phyloP scores from a whole-genome alignment of 53 echinoderm and acorn worm genomes.

The Holothuria leucospilota region DNA sequence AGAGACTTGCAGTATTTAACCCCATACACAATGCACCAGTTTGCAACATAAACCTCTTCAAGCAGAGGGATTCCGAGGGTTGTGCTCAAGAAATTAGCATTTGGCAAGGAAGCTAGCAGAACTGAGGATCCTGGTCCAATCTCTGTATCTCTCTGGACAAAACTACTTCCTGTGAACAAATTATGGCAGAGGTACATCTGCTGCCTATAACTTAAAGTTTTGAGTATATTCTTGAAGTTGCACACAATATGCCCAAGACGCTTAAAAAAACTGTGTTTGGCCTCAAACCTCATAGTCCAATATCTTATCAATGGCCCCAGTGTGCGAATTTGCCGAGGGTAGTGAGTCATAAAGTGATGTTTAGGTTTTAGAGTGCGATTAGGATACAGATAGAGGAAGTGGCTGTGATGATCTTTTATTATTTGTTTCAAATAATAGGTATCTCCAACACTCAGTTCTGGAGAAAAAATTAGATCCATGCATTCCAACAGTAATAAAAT shows the following conservation, averaged over 20 bases:
- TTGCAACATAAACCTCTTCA: conserved; percentile 67
- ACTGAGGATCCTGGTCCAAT: conserved; percentile 27
- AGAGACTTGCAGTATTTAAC: conserved; percentile 38
- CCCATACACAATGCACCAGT: conserved; percentile 50
- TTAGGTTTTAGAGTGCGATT: conserved; percentile 48
- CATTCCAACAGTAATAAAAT: conserved; percentile 47
- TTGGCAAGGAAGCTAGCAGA: conserved; percentile 15
- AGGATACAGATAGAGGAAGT: conserved; percentile 43
- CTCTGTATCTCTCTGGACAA: conserved; percentile 13
- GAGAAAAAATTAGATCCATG: conserved; percentile 58
- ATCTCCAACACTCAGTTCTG: neutral
- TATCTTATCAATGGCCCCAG: conserved; percentile 51
- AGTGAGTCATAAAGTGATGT: conserved; percentile 60
- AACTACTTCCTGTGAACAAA: neutral
- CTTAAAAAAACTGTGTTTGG: conserved; percentile 55
- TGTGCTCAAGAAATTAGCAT: conserved; percentile 5
- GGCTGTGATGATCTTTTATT: conserved; percentile 50
- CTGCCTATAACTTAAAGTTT: conserved; percentile 44
- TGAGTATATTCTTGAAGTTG: conserved; percentile 50
- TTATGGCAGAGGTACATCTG: conserved; percentile 42
- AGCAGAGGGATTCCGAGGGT: conserved; percentile 16
- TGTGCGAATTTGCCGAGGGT: conserved; percentile 46
- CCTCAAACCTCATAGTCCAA: conserved; percentile 59
- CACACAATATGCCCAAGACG: conserved; percentile 49
- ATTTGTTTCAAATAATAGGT: conserved; percentile 36